Conservation (phyloP, 2,888 invertebrate species). For the Chelonus formosanus region DNA sequence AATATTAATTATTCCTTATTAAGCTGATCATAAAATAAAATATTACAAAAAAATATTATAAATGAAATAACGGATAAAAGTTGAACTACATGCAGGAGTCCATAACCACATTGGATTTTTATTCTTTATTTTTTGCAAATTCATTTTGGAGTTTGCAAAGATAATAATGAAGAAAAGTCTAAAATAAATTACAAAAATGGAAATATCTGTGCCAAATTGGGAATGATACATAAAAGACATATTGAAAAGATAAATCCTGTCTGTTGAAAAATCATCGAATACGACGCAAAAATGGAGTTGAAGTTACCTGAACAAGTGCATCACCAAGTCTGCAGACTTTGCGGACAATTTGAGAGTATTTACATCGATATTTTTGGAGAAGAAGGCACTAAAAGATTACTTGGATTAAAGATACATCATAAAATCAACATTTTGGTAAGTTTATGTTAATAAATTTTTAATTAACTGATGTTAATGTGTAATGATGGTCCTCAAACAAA, state of each 20-base stretch:
- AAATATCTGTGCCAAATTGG: conserved; percentile 5
- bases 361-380: conserved; percentile 61
- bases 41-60: background rate
- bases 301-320: conserved; percentile 28
- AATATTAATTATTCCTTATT: too few species aligned
- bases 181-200: background rate
- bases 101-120: too few species aligned
- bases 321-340: conserved; percentile 57
- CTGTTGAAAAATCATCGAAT: conserved; percentile 18
- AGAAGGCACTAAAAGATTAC: conserved; percentile 56
- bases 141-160: background rate
- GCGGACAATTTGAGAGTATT: conserved; percentile 58
- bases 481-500: conserved; percentile 9
- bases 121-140: too few species aligned
- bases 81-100: too few species aligned
- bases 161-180: background rate
- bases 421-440: conserved; percentile 62
- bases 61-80: too few species aligned
- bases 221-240: conserved; percentile 15
- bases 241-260: conserved; percentile 10
- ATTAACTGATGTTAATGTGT: background rate
- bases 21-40: background rate
- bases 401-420: conserved; percentile 58
- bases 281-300: conserved; percentile 26
- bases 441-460: conserved; percentile 26